Evolutionary conservation across 1,140 invertebrate species (phyloP), one percentile per base, ranked within the genome.

Genomic region (Metaphire vulgaris): DNA sequence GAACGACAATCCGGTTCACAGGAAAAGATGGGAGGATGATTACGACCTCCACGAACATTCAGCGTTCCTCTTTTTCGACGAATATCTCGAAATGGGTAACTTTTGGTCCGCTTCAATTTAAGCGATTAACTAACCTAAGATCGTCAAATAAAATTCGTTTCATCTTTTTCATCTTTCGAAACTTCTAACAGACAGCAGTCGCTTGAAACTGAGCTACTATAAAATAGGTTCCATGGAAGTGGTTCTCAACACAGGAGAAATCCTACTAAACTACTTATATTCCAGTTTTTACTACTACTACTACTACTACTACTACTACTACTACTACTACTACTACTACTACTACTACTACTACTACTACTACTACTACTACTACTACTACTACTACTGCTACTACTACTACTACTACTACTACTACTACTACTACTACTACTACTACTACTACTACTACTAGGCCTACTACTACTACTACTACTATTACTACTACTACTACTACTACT

Each of bases 41-140:
- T 83, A 80, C 77, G 82, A 80, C 69, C 79, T 85, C 69, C 79
- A 81, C 34, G 73, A 74, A 30, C 81, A 82, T 76, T 82, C 84
- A 1, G 77, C 79, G 16, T 79, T 84, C 56, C 82, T 83, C 21
- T 73, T 86, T 33, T 85, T 86, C 78, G 82, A 85, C 74, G 85
- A 86, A 80, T 86, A 86, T 74, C 76, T 85, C 29, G 85, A 86
- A 79, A 86, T 86, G 85, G 85, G 85, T 86, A 69, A n/a, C n/a
- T n/a, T n/a, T n/a, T n/a, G 75, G 81, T n/a, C n/a, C n/a, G n/a
- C n/a, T 77, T n/a, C n/a, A n/a, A n/a, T n/a, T n/a, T n/a, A n/a
- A n/a, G n/a, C n/a, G n/a, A n/a, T n/a, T n/a, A n/a, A n/a, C n/a
- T n/a, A n/a, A n/a, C n/a, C n/a, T n/a, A n/a, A n/a, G n/a, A n/a